These are phyloP conservation scores for Rhagoletis pomonella DNA, from an alignment of 1,140 invertebrate species.

Conservation along the genomic window DNA sequence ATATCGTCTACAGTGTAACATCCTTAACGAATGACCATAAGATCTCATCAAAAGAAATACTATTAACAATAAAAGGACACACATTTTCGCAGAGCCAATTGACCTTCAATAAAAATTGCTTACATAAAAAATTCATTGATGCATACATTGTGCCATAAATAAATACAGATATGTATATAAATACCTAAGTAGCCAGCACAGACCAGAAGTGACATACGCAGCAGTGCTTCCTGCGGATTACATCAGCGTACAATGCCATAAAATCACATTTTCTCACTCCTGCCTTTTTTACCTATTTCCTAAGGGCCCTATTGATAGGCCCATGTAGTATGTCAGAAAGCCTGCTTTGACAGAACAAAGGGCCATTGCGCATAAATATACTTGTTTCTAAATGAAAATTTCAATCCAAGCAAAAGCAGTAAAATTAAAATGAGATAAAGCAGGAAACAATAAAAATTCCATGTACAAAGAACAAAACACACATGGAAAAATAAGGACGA, in stretches of 20 bases:
- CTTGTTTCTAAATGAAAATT: background rate
- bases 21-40: background rate
- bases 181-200: background rate
- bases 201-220: background rate
- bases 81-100: background rate
- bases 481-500: background rate
- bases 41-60: background rate
- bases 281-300: background rate
- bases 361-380: background rate
- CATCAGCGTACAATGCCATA: background rate
- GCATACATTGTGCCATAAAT: too few relatives aligned
- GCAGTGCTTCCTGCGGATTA: background rate
- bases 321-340: too few relatives aligned
- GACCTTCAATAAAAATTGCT: constrained; percentile 17
- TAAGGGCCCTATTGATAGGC: background rate
- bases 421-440: constrained; percentile 43
- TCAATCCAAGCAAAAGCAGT: constrained; percentile 21
- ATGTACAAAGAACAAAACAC: background rate
- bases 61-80: background rate
- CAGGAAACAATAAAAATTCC: background rate
- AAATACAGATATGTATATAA: background rate
- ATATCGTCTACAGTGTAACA: background rate
- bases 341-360: background rate
- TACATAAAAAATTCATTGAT: background rate
- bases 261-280: background rate